Percentiles rank a stretch among this genome's conserved stretches.
Evolutionary conservation across 2,113 vertebrate species (phyloP).

Genomic region (Galeopterus variegatus): DNA sequence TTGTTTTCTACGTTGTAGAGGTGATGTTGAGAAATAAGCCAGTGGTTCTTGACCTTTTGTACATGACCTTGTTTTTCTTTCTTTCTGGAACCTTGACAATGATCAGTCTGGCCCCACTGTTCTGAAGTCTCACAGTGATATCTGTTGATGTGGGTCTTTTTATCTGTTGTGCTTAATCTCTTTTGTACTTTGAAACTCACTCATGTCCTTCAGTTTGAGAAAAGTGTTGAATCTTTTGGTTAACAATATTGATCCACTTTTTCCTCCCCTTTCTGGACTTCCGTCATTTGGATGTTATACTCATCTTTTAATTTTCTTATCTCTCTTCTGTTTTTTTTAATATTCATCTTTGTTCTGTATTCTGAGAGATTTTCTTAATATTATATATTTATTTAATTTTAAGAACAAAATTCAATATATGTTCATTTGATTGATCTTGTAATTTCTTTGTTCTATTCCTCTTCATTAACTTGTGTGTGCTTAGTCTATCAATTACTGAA

Average conservation of each 20-base stretch:
- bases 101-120: neutral
- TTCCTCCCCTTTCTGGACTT: neutral
- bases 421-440: neutral
- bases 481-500: slow-evolving; percentile 1
- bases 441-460: neutral
- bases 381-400: neutral
- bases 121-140: neutral
- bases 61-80: neutral
- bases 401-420: neutral
- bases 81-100: neutral
- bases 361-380: neutral
- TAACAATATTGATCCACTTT: neutral
- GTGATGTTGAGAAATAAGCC: neutral
- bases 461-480: neutral
- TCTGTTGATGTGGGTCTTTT: neutral
- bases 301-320: neutral
- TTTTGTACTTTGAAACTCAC: neutral
- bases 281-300: neutral
- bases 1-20: neutral
- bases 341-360: neutral
- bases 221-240: neutral
- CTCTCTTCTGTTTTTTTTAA: neutral
- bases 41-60: neutral
- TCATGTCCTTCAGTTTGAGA: neutral
- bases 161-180: neutral